These are phyloP conservation scores for Idaea aversata DNA, from an alignment of 2,888 invertebrate species.

Conservation along the genomic window DNA sequence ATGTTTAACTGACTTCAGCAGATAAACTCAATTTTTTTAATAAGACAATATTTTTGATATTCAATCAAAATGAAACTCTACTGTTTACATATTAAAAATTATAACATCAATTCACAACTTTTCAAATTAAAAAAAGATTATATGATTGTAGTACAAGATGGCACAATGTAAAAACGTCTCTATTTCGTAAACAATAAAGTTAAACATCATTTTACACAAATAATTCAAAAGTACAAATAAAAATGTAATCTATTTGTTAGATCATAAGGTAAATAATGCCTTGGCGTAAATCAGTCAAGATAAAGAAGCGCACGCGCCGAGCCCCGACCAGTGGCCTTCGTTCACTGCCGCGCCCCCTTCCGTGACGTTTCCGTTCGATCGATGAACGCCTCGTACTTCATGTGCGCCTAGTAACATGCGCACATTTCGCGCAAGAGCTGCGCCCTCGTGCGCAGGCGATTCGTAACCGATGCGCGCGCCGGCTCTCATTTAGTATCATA, in stretches of 20 bases:
- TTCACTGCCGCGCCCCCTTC: constrained; percentile 18
- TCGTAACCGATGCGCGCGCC: constrained; percentile 63
- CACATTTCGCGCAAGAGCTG: constrained; percentile 77
- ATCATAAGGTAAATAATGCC: background rate
- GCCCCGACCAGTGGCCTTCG: constrained; percentile 13
- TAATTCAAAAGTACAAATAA: background rate
- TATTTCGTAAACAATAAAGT: background rate
- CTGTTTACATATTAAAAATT: background rate
- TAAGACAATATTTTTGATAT: background rate
- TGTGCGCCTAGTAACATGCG: constrained; percentile 70
- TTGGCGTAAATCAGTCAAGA: background rate
- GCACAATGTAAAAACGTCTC: background rate
- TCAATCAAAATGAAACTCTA: background rate
- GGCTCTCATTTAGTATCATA: background rate
- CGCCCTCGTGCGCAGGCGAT: constrained; percentile 64
- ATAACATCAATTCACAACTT: background rate
- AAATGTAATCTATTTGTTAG: background rate
- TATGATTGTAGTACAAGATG: background rate
- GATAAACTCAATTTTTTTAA: background rate
- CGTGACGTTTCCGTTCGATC: background rate
- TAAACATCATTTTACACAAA: background rate
- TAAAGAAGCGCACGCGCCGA: constrained; percentile 28
- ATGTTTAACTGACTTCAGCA: constrained; percentile 5
- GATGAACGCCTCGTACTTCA: constrained; percentile 30
- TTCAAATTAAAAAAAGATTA: background rate